These are phyloP conservation scores for Acanthococcus lagerstroemiae DNA, from an alignment of 2,888 invertebrate species.

Conservation along the genomic window DNA sequence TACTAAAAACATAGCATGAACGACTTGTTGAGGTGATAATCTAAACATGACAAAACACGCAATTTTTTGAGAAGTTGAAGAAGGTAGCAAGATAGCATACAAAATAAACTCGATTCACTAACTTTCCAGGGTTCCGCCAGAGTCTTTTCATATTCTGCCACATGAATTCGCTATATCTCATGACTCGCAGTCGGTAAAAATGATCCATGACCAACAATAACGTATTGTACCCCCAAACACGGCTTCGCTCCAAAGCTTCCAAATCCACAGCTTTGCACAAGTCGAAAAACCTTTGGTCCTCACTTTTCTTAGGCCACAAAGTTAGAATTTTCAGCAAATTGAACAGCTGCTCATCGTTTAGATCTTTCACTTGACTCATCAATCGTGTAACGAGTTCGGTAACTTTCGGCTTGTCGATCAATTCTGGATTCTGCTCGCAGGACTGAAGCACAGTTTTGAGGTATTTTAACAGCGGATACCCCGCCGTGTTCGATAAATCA, in stretches of 20 bases:
- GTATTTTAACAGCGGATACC: background rate
- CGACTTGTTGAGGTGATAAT: conserved; percentile 40
- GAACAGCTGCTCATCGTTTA: conserved; percentile 20
- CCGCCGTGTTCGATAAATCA: background rate
- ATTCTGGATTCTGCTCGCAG: background rate
- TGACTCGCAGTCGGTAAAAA: conserved; percentile 25
- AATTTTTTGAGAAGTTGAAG: background rate
- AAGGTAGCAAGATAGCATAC: background rate
- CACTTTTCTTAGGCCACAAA: conserved; percentile 12
- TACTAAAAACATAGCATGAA: conserved; percentile 33
- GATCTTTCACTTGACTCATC: background rate
- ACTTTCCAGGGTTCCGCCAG: conserved; percentile 27
- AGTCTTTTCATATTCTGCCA: conserved; percentile 24
- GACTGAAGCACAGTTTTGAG: background rate
- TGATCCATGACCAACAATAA: conserved; percentile 31
- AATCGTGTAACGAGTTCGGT: background rate
- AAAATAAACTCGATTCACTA: background rate
- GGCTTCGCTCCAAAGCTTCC: background rate
- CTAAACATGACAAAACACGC: conserved; percentile 13
- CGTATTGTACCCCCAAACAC: conserved; percentile 15
- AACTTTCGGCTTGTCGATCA: conserved; percentile 3
- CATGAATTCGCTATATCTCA: conserved; percentile 26
- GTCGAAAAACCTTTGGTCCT: background rate
- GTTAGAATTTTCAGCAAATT: background rate
- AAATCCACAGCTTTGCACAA: conserved; percentile 26